A percentile compares a stretch with the other conserved stretches of the same genome.
Evolutionary conservation across 2,888 invertebrate genomes (phyloP).

Genomic region (Andricus curvator): DNA sequence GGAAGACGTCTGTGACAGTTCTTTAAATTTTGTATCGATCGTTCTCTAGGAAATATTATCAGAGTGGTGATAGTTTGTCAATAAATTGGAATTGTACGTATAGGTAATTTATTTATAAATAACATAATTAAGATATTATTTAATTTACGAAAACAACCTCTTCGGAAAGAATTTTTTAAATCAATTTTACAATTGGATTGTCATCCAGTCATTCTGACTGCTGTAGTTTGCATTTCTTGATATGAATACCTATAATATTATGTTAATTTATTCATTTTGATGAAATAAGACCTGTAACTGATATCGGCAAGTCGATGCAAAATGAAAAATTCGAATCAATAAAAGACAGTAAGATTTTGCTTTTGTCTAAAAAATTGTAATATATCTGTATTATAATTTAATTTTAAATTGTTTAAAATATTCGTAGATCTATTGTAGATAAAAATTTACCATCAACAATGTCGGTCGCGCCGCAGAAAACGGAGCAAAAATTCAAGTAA

Average conservation of each 20-base stretch:
- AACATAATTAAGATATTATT: background rate
- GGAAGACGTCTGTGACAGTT: background rate
- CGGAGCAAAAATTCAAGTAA: constrained; percentile 7
- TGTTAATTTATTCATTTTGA: background rate
- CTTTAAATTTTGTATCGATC: background rate
- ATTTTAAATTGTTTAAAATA: background rate
- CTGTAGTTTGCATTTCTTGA: background rate
- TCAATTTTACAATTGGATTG: background rate
- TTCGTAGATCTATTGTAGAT: background rate
- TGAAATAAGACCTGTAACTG: background rate
- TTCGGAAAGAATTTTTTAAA: background rate
- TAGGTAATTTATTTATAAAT: background rate
- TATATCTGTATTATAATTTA: background rate
- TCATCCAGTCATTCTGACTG: background rate
- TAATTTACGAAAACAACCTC: background rate
- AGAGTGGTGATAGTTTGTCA: background rate
- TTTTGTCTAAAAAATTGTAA: background rate
- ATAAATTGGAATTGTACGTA: background rate
- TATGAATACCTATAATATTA: background rate
- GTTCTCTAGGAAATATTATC: background rate
- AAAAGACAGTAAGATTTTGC: background rate
- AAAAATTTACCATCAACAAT: background rate
- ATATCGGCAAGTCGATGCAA: background rate
- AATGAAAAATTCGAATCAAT: background rate
- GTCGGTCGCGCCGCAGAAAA: background rate